A percentile compares a stretch with the other conserved stretches of the same genome.
These are phyloP conservation scores for Sebastes fasciatus DNA, from an alignment of 2,113 vertebrate genomes.

Conservation along the genomic window DNA sequence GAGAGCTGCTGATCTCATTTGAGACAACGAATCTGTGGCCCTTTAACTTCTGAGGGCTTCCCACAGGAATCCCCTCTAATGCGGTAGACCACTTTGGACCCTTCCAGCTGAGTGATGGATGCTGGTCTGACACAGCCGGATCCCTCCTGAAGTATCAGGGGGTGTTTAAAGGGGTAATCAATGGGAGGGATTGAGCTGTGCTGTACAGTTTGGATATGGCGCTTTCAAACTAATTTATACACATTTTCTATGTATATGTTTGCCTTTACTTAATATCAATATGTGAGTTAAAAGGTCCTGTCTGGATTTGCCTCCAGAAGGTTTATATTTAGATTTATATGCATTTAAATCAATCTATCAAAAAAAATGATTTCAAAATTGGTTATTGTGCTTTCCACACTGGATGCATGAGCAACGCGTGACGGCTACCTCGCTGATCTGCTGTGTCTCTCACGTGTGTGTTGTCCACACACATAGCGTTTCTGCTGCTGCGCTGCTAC, in stretches of 20 bases:
- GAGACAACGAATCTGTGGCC: constrained; percentile 35
- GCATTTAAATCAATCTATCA: background rate
- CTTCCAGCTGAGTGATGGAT: constrained; percentile 67
- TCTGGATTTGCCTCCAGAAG: background rate
- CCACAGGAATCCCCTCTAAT: constrained; percentile 65
- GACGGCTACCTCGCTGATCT: too few relatives aligned
- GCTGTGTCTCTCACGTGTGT: too few relatives aligned
- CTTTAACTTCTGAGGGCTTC: constrained; percentile 65
- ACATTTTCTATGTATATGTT: background rate
- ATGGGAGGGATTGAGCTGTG: constrained; percentile 26
- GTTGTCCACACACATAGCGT: too few relatives aligned
- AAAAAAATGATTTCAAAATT: too few relatives aligned
- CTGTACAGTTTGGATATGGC: background rate
- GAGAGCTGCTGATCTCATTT: constrained; percentile 59
- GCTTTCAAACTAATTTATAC: background rate
- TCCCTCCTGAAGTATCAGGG: constrained; percentile 12
- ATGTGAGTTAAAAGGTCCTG: too few relatives aligned
- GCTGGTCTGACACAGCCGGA: constrained; percentile 42
- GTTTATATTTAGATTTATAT: too few relatives aligned
- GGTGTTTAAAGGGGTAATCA: constrained; percentile 29
- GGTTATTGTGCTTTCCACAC: background rate
- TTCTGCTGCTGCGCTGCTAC: too few relatives aligned
- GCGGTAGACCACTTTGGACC: constrained; percentile 44
- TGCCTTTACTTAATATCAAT: background rate
- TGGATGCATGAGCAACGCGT: too few relatives aligned